These are phyloP conservation scores for Pachliopta kotzebuea DNA, from an alignment of 2,888 invertebrate genomes.

Conservation along the genomic window DNA sequence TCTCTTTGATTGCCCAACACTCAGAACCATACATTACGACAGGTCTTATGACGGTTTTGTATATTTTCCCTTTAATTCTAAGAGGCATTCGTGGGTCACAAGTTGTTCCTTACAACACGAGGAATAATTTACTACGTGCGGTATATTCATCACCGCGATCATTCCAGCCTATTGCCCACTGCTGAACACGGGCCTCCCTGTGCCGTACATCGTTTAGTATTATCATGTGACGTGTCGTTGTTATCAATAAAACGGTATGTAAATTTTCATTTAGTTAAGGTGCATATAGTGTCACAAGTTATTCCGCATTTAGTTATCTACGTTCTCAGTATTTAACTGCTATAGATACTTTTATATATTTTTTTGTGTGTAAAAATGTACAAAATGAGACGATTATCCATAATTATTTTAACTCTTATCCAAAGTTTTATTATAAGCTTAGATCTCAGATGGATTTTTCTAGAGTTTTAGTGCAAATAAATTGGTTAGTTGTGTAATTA, in stretches of 20 bases:
- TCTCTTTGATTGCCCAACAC: too few relatives aligned
- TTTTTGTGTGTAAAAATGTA: conserved; percentile 75
- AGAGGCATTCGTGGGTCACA: too few relatives aligned
- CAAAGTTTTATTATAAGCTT: conserved; percentile 78
- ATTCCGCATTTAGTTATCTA: conserved; percentile 55
- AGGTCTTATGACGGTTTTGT: too few relatives aligned
- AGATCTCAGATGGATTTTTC: conserved; percentile 74
- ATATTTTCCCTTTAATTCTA: too few relatives aligned
- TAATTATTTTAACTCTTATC: conserved; percentile 73
- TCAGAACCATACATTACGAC: too few relatives aligned
- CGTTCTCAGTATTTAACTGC: conserved; percentile 56
- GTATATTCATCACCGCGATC: conserved; percentile 38
- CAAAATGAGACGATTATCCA: conserved; percentile 62
- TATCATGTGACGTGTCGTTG: conserved; percentile 60
- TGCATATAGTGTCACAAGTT: conserved; percentile 62
- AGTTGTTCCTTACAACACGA: conserved; percentile 14
- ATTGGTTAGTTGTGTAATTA: conserved; percentile 66
- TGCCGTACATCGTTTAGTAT: conserved; percentile 50
- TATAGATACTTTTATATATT: conserved; percentile 41
- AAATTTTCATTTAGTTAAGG: conserved; percentile 52
- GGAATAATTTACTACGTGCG: conserved; percentile 55
- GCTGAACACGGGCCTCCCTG: too few relatives aligned
- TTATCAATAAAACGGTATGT: conserved; percentile 47
- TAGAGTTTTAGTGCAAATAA: conserved; percentile 52
- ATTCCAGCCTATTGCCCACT: too few relatives aligned